Evolutionary conservation across 2,888 invertebrate genomes (phyloP), one percentile per base, ranked within the genome.

Genomic region (Mythimna vitellina): DNA sequence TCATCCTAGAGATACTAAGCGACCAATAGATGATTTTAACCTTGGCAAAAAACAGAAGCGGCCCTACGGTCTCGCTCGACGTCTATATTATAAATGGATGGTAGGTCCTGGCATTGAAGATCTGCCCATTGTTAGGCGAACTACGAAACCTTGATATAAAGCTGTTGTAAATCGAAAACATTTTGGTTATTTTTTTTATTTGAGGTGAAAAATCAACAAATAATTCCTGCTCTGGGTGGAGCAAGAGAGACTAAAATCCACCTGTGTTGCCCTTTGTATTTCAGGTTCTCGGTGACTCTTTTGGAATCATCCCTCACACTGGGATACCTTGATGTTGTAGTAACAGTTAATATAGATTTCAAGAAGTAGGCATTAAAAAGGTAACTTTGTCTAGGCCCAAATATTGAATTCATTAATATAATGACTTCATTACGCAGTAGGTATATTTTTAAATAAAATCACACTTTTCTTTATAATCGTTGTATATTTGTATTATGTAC

Each of bases 401-500:
- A 20, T 49, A 20, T 49, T 42, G 42, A 42, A 14, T 42, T 12
- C 14, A 14, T 42, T 42, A 42, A n/a, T n/a, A 35, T 42, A 5
- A 14, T 46, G 17, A 46, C 5, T 46, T 46, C 46, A 46, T 46
- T 6, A 20, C 6, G 46, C 17, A 46, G 17, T 6, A 51, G n/a
- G 49, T 51, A 51, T 20, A 46, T 46, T 46, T 46, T 46, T 17
- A 46, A 57, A 22, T 60, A 22, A 60, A 60, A 60, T 22, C 17
- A 38, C 38, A 17, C 3, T 8, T 0, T 2, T 46, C 22, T 65
- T 35, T 56, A 62, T 65, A 88, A 89, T 92, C 89, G 88, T 91
- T 92, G 91, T 93, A 91, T 92, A 91, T 89, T 91, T 90, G 89
- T 86, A 89, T 87, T 89, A 86, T 89, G 82, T 88, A 88, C 84